phyloP scores from a whole-genome alignment of 1,140 invertebrate genomes.

The Eriosoma lanigerum region DNA sequence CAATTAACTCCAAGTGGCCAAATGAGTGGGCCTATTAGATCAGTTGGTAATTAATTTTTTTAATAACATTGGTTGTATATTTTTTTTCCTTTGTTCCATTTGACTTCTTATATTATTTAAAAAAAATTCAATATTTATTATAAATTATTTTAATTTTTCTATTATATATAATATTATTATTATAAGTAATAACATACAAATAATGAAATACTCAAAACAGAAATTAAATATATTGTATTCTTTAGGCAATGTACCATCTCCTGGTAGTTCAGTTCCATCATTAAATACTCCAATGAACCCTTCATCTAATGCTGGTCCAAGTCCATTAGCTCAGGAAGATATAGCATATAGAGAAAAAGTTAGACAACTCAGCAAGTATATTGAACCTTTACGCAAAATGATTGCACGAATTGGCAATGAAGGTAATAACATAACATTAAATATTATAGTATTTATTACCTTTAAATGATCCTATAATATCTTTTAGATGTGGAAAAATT shows the following conservation, averaged over 20 bases:
- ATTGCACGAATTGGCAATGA: slow-evolving; percentile 81
- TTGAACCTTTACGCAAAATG: slow-evolving; percentile 86
- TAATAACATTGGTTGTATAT: background rate
- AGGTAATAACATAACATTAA: slow-evolving; percentile 63
- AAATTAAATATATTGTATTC: background rate
- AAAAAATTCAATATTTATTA: no score
- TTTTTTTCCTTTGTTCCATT: background rate
- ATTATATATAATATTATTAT: no score
- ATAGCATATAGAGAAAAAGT: slow-evolving; percentile 90
- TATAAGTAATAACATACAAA: no score
- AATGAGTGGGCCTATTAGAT: slow-evolving; percentile 44
- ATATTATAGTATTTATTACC: slow-evolving; percentile 53
- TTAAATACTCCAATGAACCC: slow-evolving; percentile 78
- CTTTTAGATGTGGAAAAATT: slow-evolving; percentile 76
- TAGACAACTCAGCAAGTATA: slow-evolving; percentile 86
- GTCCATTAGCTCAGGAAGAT: slow-evolving; percentile 74
- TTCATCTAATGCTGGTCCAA: slow-evolving; percentile 64
- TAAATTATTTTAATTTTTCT: no score
- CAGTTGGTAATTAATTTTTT: slow-evolving; percentile 28
- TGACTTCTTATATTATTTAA: no score
- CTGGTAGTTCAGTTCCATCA: slow-evolving; percentile 65
- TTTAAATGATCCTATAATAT: slow-evolving; percentile 22
- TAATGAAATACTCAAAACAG: background rate
- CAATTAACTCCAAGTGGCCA: slow-evolving; percentile 43
- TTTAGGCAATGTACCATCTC: slow-evolving; percentile 60